These are phyloP conservation scores for Xestia ashworthii DNA, from an alignment of 2,888 invertebrate genomes.

Conservation along the genomic window DNA sequence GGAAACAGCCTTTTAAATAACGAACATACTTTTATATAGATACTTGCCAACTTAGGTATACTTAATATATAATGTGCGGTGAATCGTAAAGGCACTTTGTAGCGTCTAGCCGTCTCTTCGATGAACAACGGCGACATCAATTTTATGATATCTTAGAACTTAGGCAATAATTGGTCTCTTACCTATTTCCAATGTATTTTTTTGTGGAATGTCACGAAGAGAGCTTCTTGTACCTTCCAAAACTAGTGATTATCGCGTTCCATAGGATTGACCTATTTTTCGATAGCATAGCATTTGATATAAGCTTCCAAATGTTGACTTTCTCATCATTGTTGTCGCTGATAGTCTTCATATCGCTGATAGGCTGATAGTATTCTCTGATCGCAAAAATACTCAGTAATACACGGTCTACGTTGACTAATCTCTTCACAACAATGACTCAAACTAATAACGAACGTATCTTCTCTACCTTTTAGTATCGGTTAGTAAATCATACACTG, in stretches of 20 bases:
- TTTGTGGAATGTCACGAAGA: not conserved
- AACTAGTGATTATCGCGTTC: not conserved
- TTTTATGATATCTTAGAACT: slow-evolving; percentile 11
- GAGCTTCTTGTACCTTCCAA: not conserved
- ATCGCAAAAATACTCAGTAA: not conserved
- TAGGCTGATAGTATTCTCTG: not conserved
- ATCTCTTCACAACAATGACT: not conserved
- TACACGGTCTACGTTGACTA: not conserved
- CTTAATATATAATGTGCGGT: slow-evolving; percentile 12
- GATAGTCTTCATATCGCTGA: not conserved
- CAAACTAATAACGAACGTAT: not conserved
- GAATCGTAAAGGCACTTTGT: slow-evolving; percentile 18
- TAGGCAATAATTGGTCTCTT: not conserved
- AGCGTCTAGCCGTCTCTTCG: slow-evolving; percentile 1
- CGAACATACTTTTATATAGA: slow-evolving; percentile 4
- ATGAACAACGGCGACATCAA: slow-evolving; percentile 6
- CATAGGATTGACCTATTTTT: not conserved
- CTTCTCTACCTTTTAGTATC: not conserved
- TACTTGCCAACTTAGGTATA: not conserved
- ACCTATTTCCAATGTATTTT: not conserved
- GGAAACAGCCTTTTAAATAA: slow-evolving; percentile 25
- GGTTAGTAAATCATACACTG: slow-evolving; percentile 3
- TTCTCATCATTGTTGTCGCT: not conserved
- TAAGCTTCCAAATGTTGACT: not conserved
- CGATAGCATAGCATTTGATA: not conserved